Percentiles rank a stretch among this genome's conserved stretches.
phyloP scores from a whole-genome alignment of 2,797 vertebrate species.

The Myiothlypis coronata region DNA sequence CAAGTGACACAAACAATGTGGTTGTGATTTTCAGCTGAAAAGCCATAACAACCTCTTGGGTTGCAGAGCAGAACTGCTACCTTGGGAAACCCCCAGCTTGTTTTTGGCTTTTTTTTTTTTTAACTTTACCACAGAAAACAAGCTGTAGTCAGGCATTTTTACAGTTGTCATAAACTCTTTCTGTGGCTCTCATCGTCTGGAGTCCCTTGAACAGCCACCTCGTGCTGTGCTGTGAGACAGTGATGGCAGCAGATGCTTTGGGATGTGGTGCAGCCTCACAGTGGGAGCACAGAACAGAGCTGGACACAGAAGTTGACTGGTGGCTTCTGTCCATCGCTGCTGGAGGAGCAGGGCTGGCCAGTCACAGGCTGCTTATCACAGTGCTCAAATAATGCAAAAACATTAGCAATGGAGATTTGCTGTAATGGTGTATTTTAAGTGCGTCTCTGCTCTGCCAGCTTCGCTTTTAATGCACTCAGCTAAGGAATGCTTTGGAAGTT shows the following conservation, averaged over 20 bases:
- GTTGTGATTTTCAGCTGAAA: not conserved
- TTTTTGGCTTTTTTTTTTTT: not conserved
- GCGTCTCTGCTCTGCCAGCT: conserved; percentile 49
- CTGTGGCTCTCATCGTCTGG: not conserved
- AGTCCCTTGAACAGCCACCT: not conserved
- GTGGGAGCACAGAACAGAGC: not conserved
- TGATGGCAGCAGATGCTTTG: not conserved
- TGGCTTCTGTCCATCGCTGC: not conserved
- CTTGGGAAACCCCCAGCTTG: not conserved
- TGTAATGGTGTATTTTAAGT: conserved; percentile 71
- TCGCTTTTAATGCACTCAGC: conserved; percentile 55
- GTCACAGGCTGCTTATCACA: conserved; percentile 9
- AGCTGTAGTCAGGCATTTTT: not conserved
- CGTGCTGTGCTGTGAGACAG: not conserved
- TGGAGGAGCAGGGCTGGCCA: not conserved
- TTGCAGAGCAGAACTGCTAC: not conserved
- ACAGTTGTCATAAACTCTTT: not conserved
- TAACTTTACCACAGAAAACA: not conserved
- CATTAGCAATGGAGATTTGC: conserved; percentile 71
- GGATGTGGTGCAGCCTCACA: not conserved
- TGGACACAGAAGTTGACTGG: not conserved
- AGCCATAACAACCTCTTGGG: not conserved
- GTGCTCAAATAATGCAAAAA: conserved; percentile 58
- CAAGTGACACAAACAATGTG: not conserved
- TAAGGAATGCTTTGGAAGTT: conserved; percentile 73